phyloP scores from a whole-genome alignment of 2,113 vertebrate species.

The Anhinga anhinga region DNA sequence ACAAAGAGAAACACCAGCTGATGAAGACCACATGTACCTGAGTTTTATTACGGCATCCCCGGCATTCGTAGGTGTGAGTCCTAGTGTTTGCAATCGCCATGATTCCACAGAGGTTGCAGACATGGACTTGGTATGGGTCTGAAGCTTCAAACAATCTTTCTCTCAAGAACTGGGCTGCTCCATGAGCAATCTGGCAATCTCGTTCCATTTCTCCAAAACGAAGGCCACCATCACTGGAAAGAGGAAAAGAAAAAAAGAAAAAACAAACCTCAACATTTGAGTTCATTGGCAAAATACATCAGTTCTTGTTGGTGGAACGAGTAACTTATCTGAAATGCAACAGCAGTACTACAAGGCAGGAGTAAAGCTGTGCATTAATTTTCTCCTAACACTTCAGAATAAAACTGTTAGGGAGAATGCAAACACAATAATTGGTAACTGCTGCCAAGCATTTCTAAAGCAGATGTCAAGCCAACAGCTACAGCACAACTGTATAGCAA shows the following conservation, averaged over 20 bases:
- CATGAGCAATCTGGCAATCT: conserved; percentile 98
- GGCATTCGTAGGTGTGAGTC: conserved; percentile 95
- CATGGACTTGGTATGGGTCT: conserved; percentile 96
- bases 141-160: conserved; percentile 96
- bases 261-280: background rate
- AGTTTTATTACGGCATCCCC: conserved; percentile 97
- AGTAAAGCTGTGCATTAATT: background rate
- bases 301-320: background rate
- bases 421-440: background rate
- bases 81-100: conserved; percentile 98
- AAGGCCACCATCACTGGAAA: conserved; percentile 89
- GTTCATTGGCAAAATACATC: background rate
- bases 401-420: background rate
- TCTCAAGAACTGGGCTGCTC: conserved; percentile 93
- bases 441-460: background rate
- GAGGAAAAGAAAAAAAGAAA: background rate
- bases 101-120: conserved; percentile 96
- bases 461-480: background rate
- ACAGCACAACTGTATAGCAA: background rate
- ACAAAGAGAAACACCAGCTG: background rate
- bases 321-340: background rate
- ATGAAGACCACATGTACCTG: conserved; percentile 77
- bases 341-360: background rate
- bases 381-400: background rate
- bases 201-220: conserved; percentile 99